Percentiles rank a stretch among this genome's conserved stretches.
phyloP scores from a whole-genome alignment of 2,113 vertebrate genomes.

The Hoplias malabaricus region DNA sequence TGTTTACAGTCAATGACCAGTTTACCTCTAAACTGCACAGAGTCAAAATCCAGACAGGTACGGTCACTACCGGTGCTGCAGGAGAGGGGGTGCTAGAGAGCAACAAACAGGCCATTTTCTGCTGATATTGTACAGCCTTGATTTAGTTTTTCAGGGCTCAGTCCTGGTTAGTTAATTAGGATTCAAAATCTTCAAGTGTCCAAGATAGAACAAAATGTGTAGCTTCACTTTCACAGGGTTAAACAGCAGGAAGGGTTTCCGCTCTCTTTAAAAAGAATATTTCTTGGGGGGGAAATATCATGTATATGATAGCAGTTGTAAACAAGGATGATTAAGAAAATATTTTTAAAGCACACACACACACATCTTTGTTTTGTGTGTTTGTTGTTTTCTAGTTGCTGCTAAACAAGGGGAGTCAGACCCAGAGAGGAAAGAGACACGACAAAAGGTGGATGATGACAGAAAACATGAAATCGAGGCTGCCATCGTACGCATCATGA shows the following conservation, averaged over 20 bases:
- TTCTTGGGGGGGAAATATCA: too few species aligned
- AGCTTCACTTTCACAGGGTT: too few species aligned
- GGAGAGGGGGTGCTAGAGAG: constrained; percentile 8
- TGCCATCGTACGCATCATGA: constrained; percentile 98
- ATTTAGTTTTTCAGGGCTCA: background rate
- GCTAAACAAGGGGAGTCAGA: constrained; percentile 97
- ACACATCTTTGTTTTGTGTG: background rate
- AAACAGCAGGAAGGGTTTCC: too few species aligned
- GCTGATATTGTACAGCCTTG: background rate
- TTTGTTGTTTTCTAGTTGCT: constrained; percentile 77
- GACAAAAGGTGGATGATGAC: constrained; percentile 98
- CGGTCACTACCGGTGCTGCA: background rate
- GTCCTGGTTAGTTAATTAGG: too few species aligned
- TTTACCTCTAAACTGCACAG: constrained; percentile 97
- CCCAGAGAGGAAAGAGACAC: constrained; percentile 95
- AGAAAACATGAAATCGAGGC: constrained; percentile 98
- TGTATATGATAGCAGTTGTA: too few species aligned
- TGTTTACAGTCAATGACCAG: constrained; percentile 98
- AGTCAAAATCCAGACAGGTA: constrained; percentile 99
- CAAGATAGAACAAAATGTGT: too few species aligned
- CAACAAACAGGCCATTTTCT: background rate
- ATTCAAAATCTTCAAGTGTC: too few species aligned
- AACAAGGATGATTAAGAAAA: too few species aligned
- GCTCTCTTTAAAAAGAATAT: too few species aligned
- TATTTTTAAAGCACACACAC: background rate